Base-by-base conservation (phyloP, 1,140 invertebrate species). In the Lycorma delicatula region DNA sequence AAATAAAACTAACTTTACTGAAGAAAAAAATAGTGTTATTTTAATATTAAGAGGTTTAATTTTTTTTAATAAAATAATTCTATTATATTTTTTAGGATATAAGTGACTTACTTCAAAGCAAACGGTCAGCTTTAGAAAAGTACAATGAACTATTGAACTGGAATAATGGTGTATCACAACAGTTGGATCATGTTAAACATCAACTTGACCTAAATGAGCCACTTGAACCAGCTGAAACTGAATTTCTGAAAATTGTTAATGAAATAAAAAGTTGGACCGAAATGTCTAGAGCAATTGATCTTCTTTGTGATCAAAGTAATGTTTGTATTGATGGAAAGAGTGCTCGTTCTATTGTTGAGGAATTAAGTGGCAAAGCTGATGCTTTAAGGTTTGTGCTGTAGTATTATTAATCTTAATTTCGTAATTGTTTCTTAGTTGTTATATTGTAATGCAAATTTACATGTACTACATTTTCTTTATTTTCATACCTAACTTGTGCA, bases 71-170 rank as follows among this genome's bases (percentile, higher is more conserved):
- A n/a, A n/a, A n/a, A n/a, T n/a, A n/a, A n/a, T n/a, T n/a, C n/a
- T n/a, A n/a, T n/a, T n/a, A n/a, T n/a, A n/a, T n/a, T 60, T 63
- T 70, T 5, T 62, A 78, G 63, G 79, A 82, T 16, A 77, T 90
- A 9, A 85, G 90, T 67, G 80, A 83, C 18, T 82, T 85, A 60
- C 74, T 95, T 54, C 76, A 80, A 64, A 77, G 83, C 60, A 89
- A 89, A 68, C 87, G 86, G 70, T 76, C 74, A 1, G 77, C 81
- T 16, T 72, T 94, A 22, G 84, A 93, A 68, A 89, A 88, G 61
- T 93, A 91, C 88, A 79, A 79, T 1, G 87, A 91, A 61, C 77
- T 93, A 25, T 68, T 90, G 13, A 84, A 82, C 56, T 92, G 88
- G 86, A 81, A 87, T 60, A 80, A 85, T 60, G 88, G 92, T 59